phyloP scores from a whole-genome alignment of 1,140 invertebrate species.

The Lordiphosa mommai region DNA sequence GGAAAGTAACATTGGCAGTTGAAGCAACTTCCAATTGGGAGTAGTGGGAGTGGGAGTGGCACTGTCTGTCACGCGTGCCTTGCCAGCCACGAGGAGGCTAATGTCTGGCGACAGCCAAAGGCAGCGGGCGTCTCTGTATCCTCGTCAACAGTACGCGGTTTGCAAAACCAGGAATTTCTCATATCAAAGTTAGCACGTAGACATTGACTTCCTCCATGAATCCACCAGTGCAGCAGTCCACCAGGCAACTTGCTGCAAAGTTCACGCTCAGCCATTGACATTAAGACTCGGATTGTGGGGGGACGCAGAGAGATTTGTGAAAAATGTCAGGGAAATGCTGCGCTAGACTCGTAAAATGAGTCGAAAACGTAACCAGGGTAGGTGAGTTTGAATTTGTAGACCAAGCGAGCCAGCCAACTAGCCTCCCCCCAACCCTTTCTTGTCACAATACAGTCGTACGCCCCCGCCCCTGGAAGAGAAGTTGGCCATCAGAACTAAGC shows the following conservation, averaged over 20 bases:
- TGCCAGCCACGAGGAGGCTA: conserved; percentile 28
- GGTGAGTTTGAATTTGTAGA: conserved; percentile 36
- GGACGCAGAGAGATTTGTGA: conserved; percentile 57
- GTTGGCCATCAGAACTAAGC: background rate
- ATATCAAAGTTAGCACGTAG: conserved; percentile 49
- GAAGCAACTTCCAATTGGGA: conserved; percentile 17
- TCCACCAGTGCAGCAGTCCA: background rate
- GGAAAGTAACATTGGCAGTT: conserved; percentile 24
- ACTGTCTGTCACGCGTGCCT: conserved; percentile 41
- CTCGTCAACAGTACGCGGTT: conserved; percentile 6
- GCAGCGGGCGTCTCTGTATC: background rate
- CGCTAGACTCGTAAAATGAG: conserved; percentile 51
- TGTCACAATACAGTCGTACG: conserved; percentile 1
- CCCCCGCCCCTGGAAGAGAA: background rate
- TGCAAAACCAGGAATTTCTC: conserved; percentile 44
- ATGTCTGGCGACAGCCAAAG: conserved; percentile 35
- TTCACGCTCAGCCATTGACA: conserved; percentile 35
- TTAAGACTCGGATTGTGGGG: conserved; percentile 21
- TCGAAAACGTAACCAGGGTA: conserved; percentile 43
- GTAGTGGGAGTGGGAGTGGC: background rate
- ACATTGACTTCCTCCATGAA: conserved; percentile 8
- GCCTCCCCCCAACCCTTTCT: background rate
- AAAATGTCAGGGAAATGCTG: conserved; percentile 56
- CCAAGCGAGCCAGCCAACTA: background rate
- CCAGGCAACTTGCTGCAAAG: conserved; percentile 8